Evolutionary conservation across 2,113 vertebrate genomes (phyloP), one percentile per base, ranked within the genome.

Genomic region (Aspidoscelis tigris): DNA sequence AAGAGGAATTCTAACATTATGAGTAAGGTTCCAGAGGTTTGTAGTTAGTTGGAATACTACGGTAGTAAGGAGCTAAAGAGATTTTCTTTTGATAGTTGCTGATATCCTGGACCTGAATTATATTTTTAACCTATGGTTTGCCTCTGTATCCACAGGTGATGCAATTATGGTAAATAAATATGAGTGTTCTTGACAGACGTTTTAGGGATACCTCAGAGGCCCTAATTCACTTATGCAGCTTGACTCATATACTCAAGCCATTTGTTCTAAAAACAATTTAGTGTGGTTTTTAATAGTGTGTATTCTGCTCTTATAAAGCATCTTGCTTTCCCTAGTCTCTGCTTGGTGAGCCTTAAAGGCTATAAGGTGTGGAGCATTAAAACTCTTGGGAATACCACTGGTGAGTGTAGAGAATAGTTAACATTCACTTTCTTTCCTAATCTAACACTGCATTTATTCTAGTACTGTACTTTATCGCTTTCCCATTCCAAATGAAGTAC

Each of bases 301-400:
- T 12, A 21, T 61, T 61, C 4, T 78, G 77, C 72, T 41, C 4
- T 55, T 74, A 53, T 41, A 14, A 16, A 2, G 8, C 20, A 70
- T 78, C 22, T 76, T 83, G 73, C 68, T 83, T 26, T 70, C 3
- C 24, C 22, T 44, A 75, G 14, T 84, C 24, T 77, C 65, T 47
- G 16, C 47, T n/a, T 61, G 41, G 6, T 71, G 21, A 71, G 71
- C n/a, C 44, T n/a, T 33, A 39, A 39, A 20, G 43, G 22, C 12
- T 44, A 10, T 14, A 82, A 61, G 7, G 16, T 6, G 6, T 26
- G 16, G 7, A 71, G 18, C 20, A 20, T 12, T 20, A 70, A 12
- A 18, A 68, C 33, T 41, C 55, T 71, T 81, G 76, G 64, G 58
- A 65, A 78, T 33, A 33, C 33, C 1, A 4, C 24, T 18, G 21